Base-by-base conservation (phyloP, 2,888 invertebrate genomes). In the Zonitis immaculata region DNA sequence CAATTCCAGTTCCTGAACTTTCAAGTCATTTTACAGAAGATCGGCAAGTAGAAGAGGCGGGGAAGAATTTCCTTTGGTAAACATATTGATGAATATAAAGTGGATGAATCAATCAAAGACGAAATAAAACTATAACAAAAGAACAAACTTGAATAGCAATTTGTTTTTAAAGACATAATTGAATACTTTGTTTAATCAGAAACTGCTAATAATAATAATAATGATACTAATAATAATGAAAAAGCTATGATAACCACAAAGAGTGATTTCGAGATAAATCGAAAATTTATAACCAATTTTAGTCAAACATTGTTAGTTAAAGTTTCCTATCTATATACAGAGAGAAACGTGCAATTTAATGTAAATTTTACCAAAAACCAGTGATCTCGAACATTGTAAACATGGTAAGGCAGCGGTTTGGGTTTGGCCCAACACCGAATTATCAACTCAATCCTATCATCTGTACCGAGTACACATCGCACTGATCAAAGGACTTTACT, bases 381-480 rank as follows among this genome's bases (percentile, higher is more conserved):
- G 61, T 70, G 71, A 71, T 72, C 69, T 68, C 66, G 70, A 71
- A 71, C 67, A 71, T 68, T 68, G 71, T 69, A 72, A 71, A 72
- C 72, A 70, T 61, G 66, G 64, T 62, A 66, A 66, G 66, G 69
- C 66, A 62, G 66, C 63, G 70, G 64, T 66, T 67, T 62, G 58
- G 59, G 63, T 62, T 62, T 62, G 62, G 68, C 59, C 69, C 69
- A 66, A 69, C 69, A 67, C 69, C 66, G 67, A 72, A 72, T 73
- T 73, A 72, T 70, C 69, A 68, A 69, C 68, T 63, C 67, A 68
- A 72, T 72, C 68, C 70, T 69, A 69, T 72, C 71, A 70, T 66
- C 70, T 71, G 68, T 68, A 66, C 66, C 64, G 66, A 64, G 68
- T 69, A 71, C 69, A 72, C 71, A 68, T 68, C 66, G 61, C 60